These are phyloP conservation scores for Temnothorax ravouxi DNA, from an alignment of 2,888 invertebrate genomes.

Conservation along the genomic window DNA sequence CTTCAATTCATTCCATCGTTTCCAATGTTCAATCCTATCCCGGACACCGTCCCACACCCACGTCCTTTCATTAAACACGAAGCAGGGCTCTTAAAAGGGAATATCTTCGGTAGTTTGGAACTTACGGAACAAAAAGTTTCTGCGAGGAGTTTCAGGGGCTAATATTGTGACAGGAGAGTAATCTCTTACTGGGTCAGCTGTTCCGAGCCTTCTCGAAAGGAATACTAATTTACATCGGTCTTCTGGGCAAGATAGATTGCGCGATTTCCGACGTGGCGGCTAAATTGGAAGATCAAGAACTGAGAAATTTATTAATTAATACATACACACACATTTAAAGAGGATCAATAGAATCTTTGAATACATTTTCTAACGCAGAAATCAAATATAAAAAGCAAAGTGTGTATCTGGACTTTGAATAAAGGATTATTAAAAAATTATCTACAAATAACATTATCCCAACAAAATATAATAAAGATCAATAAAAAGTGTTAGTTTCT, in stretches of 20 bases:
- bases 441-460: not conserved
- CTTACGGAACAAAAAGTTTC: constrained; percentile 36
- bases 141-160: constrained; percentile 26
- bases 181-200: constrained; percentile 49
- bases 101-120: constrained; percentile 37
- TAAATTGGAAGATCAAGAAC: not conserved
- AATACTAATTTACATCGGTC: constrained; percentile 50
- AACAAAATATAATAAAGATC: not conserved
- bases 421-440: not conserved
- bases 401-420: not conserved
- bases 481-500: not conserved
- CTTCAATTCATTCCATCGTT: constrained; percentile 38
- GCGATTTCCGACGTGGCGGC: constrained; percentile 9
- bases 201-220: constrained; percentile 9
- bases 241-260: constrained; percentile 2
- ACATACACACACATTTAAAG: not conserved
- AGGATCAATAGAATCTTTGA: not conserved
- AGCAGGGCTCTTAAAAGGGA: constrained; percentile 36
- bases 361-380: not conserved
- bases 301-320: constrained; percentile 19
- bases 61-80: constrained; percentile 45
- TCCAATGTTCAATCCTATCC: constrained; percentile 32
- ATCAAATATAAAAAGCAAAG: not conserved
- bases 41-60: constrained; percentile 1
- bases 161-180: constrained; percentile 50